Base-by-base conservation (phyloP, 2,888 invertebrate species). In the Pterostichus madidus region DNA sequence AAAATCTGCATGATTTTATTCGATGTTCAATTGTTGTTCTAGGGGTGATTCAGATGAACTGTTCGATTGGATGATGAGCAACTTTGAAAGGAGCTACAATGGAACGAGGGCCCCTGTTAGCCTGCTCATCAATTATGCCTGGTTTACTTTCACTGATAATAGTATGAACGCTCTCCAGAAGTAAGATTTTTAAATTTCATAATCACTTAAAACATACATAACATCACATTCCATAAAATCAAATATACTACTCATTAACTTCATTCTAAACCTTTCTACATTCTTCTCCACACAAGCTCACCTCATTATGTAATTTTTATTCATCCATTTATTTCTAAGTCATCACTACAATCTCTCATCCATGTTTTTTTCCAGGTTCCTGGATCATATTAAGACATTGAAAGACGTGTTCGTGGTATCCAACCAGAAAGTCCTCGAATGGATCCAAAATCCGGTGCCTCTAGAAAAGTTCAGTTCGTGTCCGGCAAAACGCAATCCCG, bases 61-160 rank as follows among this genome's bases (percentile, higher is more conserved):
- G 49, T 86, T 87, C 3, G 84, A 88, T 13, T 91, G 92, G 88
- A 86, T 93, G 5, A 86, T 87, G 84, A 85, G 85, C 0, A 91
- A 92, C 86, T 91, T 92, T 85, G 81, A 89, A 2, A 86, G 86
- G 3, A 89, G 90, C 83, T 91, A 91, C 85, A 85, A 85, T 2
- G 86, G 86, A 0, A 90, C 89, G 83, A 87, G 87, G 64, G 91
- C 91, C n/a, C 93, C 92, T 4, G 89, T 91, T 80, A 91, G 91
- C 1, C 85, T 92, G 1, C 88, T 90, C 64, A 85, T 91, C 17
- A 91, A 91, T 84, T 90, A 91, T 13, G 90, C 90, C 46, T 92
- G 92, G 91, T 90, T 93, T 80, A 84, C 85, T 0, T 84, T 85
- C 32, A 86, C 85, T 10, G 86, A 87, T 31, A 87, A 88, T 83